Conservation (phyloP, 2,113 vertebrate genomes). For the Serinus canaria region DNA sequence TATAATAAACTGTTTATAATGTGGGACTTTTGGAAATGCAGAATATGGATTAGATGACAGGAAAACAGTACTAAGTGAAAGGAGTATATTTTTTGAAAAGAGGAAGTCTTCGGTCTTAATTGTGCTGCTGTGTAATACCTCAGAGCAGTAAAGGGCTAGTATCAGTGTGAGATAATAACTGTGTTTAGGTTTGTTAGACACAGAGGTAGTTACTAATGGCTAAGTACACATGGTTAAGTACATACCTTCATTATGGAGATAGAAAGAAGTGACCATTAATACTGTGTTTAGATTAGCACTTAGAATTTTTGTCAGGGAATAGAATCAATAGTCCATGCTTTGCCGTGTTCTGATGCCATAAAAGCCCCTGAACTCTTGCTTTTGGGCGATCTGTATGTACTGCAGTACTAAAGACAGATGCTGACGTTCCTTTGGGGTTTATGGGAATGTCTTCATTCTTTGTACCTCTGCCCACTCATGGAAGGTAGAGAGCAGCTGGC, state of each 20-base stretch:
- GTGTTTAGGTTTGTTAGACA: neutral
- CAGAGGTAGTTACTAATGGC: neutral
- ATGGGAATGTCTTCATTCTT: rapidly evolving
- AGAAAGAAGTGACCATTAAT: neutral
- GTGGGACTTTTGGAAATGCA: neutral
- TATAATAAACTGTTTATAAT: neutral
- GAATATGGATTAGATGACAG: neutral
- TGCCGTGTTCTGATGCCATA: neutral
- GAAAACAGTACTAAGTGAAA: neutral
- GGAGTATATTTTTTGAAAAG: neutral
- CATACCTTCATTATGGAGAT: neutral
- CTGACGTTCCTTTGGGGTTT: neutral
- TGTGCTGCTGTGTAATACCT: neutral
- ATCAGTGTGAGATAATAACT: neutral
- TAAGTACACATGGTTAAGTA: neutral
- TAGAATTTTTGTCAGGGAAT: neutral
- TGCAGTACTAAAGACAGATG: rapidly evolving
- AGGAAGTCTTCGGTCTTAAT: neutral
- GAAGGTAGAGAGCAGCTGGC: neutral
- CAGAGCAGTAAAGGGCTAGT: conserved; percentile 32
- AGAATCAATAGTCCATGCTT: neutral
- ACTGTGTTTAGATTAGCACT: neutral
- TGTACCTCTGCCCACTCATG: neutral
- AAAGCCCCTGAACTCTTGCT: neutral
- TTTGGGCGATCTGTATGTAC: neutral